A percentile compares a stretch with the other conserved stretches of the same genome.
Evolutionary conservation across 2,888 invertebrate species (phyloP).

Genomic region (Sycophila texana): DNA sequence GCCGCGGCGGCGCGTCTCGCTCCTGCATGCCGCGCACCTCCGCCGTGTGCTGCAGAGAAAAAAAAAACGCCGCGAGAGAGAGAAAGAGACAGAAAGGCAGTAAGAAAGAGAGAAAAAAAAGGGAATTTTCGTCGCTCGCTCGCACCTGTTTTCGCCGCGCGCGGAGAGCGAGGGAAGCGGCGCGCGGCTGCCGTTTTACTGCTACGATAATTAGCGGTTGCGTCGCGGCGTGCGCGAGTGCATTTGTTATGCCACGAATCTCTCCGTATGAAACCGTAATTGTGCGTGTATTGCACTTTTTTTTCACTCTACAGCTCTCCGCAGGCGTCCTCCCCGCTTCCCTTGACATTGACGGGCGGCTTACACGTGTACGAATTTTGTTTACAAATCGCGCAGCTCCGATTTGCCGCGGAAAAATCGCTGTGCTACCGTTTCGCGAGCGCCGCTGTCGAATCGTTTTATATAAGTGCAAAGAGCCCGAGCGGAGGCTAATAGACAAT

Average conservation of each 20-base stretch:
- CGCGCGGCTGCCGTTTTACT: slow-evolving; percentile 43
- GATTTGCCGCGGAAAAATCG: neutral
- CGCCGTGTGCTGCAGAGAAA: neutral
- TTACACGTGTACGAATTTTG: slow-evolving; percentile 15
- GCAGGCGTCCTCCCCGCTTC: too few relatives aligned
- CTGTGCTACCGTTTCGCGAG: neutral
- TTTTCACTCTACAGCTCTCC: too few relatives aligned
- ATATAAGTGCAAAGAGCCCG: too few relatives aligned
- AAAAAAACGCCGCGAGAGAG: neutral
- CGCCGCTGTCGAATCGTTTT: too few relatives aligned
- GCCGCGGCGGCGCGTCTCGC: slow-evolving; percentile 5
- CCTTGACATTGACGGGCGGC: neutral
- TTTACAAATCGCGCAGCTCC: neutral
- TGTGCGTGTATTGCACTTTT: slow-evolving; percentile 46
- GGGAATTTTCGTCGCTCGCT: slow-evolving; percentile 50
- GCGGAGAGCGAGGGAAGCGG: slow-evolving; percentile 22
- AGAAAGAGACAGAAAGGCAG: neutral
- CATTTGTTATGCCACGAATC: slow-evolving; percentile 56
- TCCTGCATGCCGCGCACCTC: neutral
- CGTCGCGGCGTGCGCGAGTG: slow-evolving; percentile 32
- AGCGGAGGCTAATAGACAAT: too few relatives aligned
- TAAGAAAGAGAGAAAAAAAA: slow-evolving; percentile 1
- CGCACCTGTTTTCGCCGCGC: slow-evolving; percentile 45
- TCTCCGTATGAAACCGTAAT: slow-evolving; percentile 52
- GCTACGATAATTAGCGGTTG: slow-evolving; percentile 53